Conservation (phyloP, 2,797 vertebrate species). For the Geotrypetes seraphini region DNA sequence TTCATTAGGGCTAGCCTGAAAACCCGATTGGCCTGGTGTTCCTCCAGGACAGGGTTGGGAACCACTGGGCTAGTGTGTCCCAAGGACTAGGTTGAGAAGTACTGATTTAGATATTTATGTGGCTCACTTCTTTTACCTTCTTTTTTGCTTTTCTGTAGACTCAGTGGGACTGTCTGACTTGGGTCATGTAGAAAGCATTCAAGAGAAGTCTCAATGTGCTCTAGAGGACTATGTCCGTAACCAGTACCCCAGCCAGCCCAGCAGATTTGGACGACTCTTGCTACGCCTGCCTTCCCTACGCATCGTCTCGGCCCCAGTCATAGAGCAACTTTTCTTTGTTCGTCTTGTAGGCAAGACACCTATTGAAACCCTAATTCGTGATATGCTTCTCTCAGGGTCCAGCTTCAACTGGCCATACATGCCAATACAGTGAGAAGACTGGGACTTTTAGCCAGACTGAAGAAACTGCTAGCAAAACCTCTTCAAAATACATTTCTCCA, state of each 20-base stretch:
- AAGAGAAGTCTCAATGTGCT: conserved; percentile 79
- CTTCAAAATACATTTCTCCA: no score
- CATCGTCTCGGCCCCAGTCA: conserved; percentile 74
- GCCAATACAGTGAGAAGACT: conserved; percentile 53
- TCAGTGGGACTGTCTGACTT: conserved; percentile 75
- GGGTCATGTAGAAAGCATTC: conserved; percentile 74
- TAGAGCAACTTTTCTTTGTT: conserved; percentile 82
- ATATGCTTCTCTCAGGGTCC: conserved; percentile 79
- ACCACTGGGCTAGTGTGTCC: no score
- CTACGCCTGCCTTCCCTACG: conserved; percentile 75
- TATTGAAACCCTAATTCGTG: conserved; percentile 77
- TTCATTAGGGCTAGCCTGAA: no score
- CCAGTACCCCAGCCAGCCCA: conserved; percentile 76
- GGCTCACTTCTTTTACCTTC: neutral
- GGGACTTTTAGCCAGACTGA: accelerated
- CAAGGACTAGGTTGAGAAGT: no score
- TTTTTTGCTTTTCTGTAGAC: conserved; percentile 36
- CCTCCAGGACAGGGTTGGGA: no score
- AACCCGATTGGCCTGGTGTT: no score
- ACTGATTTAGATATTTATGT: no score
- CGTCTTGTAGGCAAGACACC: conserved; percentile 79
- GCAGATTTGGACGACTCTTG: conserved; percentile 73
- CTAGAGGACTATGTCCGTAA: conserved; percentile 77
- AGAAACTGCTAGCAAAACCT: no score
- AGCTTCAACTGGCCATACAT: conserved; percentile 80